Evolutionary conservation across 1,140 invertebrate species (phyloP), one percentile per base, ranked within the genome.

Genomic region (Brachionus koreanus): DNA sequence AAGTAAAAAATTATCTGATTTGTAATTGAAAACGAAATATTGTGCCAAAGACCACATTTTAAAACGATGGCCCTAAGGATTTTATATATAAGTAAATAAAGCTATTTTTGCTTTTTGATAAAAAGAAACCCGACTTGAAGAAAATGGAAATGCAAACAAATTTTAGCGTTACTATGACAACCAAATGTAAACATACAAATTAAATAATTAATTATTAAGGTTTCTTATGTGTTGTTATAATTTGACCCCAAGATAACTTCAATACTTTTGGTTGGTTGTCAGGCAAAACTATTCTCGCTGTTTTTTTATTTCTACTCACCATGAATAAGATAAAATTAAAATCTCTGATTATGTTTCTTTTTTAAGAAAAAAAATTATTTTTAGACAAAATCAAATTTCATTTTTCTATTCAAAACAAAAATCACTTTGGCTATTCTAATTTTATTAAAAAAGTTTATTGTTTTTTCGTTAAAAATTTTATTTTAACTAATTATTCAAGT

Each of bases 151-250:
- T 57, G 49, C 49, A 57, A 57, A 57, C 49, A 57, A 57, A 57
- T 19, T 57, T 57, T 16, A 19, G 29, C n/a, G 65, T 69, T 39
- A 5, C 35, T 33, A 69, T 69, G 19, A 33, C 1, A 39, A 69
- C 37, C 16, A 69, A 69, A 69, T 69, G 65, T 69, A 69, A 69
- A 69, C 37, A 69, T 69, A 69, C 65, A 69, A 69, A 69, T 69
- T 69, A 69, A 69, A 39, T 69, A 42, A 69, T 69, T 69, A 69
- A 37, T 33, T 13, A 37, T 39, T 35, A 39, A 39, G 37, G 16
- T 69, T 65, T 65, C 63, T n/a, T 65, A 19, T 57, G 49, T 57
- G 49, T 57, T 49, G 10, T 49, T 57, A 9, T 23, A 57, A 57
- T 57, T 57, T 57, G 49, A 57, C 49, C 49, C 49, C 16, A 57